Percentiles rank a stretch among this genome's conserved stretches.
These are phyloP conservation scores for Mercenaria mercenaria DNA, from an alignment of 1,140 invertebrate genomes.

Conservation along the genomic window DNA sequence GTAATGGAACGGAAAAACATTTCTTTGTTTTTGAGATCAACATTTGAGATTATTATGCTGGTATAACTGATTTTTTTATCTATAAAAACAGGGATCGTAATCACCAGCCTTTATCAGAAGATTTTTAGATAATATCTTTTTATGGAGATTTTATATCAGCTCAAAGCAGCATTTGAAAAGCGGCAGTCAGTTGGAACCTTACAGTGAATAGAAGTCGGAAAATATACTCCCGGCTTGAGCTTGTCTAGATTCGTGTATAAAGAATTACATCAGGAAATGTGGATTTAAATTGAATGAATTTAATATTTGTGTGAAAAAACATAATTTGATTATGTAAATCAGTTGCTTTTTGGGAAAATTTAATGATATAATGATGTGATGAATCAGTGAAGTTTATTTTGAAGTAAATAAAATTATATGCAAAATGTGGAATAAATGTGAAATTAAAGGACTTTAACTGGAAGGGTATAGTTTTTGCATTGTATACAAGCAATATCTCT, in stretches of 20 bases:
- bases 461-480: no score
- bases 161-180: slow-evolving; percentile 36
- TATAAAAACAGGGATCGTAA: slow-evolving; percentile 30
- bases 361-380: no score
- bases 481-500: no score
- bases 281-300: background rate
- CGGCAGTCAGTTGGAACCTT: slow-evolving; percentile 31
- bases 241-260: background rate
- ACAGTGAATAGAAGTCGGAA: background rate
- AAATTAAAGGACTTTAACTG: no score
- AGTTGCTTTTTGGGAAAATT: background rate
- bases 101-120: slow-evolving; percentile 14
- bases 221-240: slow-evolving; percentile 12
- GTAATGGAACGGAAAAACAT: background rate
- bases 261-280: background rate
- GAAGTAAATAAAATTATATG: no score
- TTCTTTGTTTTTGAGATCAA: slow-evolving; percentile 14
- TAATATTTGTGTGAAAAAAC: background rate
- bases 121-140: slow-evolving; percentile 59
- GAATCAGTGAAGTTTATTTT: no score
- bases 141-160: slow-evolving; percentile 60
- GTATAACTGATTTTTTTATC: slow-evolving; percentile 15
- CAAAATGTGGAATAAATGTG: no score
- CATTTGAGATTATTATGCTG: background rate
- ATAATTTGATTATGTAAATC: background rate